phyloP scores from a whole-genome alignment of 1,140 invertebrate species.

The Drosophila murphyi region DNA sequence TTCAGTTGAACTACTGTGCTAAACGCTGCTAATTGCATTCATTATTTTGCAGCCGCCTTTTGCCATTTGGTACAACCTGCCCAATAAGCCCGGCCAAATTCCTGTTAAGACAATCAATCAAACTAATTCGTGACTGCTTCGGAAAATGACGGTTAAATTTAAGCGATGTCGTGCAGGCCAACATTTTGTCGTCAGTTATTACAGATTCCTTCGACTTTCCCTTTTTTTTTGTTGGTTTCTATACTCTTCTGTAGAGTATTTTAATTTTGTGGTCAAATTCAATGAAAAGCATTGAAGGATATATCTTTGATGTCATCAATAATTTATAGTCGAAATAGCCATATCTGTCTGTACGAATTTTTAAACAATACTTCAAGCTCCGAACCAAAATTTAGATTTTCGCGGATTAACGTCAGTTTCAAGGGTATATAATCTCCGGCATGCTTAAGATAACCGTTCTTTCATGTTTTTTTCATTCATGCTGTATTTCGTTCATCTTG shows the following conservation, averaged over 20 bases:
- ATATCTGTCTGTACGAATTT: no score
- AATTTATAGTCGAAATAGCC: no score
- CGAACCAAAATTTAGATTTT: no score
- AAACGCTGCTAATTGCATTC: constrained; percentile 66
- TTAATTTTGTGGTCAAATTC: no score
- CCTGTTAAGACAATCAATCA: constrained; percentile 69
- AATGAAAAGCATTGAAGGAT: no score
- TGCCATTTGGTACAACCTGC: constrained; percentile 22
- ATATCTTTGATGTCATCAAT: no score
- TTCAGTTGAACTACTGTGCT: constrained; percentile 18
- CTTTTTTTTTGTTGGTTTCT: constrained; percentile 15
- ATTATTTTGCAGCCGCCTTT: constrained; percentile 52
- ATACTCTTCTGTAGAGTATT: no score
- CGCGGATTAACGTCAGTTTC: no score
- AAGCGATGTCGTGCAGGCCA: constrained; percentile 32
- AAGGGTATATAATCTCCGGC: no score
- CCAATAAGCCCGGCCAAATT: constrained; percentile 32
- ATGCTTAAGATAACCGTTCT: no score
- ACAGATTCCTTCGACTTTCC: background rate
- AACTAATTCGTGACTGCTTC: constrained; percentile 51
- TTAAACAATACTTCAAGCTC: no score
- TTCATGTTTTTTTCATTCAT: background rate
- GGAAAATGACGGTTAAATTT: constrained; percentile 39
- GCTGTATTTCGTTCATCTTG: constrained; percentile 29
- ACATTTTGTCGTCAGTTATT: constrained; percentile 36